Conservation (phyloP, 2,888 invertebrate species). For the Synergus umbraculus region DNA sequence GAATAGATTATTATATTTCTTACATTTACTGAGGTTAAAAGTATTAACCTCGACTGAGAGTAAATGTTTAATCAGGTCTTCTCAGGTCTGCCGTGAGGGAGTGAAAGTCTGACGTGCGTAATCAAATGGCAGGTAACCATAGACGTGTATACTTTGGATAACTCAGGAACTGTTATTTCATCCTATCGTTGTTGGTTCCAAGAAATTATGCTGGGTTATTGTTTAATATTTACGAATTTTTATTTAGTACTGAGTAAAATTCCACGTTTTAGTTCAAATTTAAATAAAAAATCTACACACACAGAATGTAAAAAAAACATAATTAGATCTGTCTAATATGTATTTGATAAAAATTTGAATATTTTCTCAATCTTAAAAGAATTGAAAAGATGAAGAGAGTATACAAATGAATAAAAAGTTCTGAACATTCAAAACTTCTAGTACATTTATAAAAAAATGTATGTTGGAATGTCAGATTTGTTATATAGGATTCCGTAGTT, state of each 20-base stretch:
- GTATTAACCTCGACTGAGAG: background rate
- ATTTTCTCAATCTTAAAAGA: background rate
- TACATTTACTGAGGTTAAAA: background rate
- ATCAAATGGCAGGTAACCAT: constrained; percentile 19
- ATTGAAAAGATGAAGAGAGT: background rate
- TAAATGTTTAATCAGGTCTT: constrained; percentile 29
- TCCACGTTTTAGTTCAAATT: background rate
- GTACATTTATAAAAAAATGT: background rate
- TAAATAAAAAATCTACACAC: background rate
- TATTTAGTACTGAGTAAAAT: background rate
- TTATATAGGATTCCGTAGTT: background rate
- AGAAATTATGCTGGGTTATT: constrained; percentile 7
- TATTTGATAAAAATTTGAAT: background rate
- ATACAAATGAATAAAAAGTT: too few relatives aligned
- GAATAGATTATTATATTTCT: background rate
- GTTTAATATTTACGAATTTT: background rate
- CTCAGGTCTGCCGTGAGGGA: background rate
- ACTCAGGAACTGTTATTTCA: constrained; percentile 22
- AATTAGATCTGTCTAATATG: background rate
- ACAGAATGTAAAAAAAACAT: background rate
- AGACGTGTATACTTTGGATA: constrained; percentile 9
- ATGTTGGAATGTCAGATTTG: background rate
- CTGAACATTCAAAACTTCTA: too few relatives aligned
- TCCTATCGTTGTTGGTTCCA: background rate
- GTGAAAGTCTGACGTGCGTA: constrained; percentile 32